A percentile compares a stretch with the other conserved stretches of the same genome.
These are phyloP conservation scores for Dichetophora obliterata DNA, from an alignment of 2,888 invertebrate genomes.

Conservation along the genomic window DNA sequence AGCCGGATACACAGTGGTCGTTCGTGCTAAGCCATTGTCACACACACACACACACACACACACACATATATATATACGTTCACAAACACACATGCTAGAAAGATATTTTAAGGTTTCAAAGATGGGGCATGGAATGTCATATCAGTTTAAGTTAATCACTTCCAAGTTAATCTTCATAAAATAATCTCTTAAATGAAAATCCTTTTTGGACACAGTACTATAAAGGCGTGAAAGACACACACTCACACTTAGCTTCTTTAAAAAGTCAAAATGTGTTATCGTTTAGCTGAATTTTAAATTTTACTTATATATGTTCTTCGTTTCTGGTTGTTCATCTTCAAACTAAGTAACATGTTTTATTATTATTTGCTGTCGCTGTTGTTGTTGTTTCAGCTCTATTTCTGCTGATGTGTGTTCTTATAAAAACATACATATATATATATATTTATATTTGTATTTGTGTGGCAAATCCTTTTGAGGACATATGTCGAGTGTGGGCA, in stretches of 20 bases:
- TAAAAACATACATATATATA: neutral
- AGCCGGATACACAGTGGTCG: neutral
- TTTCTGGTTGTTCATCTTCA: neutral
- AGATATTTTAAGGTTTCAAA: neutral
- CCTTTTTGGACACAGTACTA: neutral
- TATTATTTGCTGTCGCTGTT: slow-evolving; percentile 2
- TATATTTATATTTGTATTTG: neutral
- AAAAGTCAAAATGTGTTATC: slow-evolving; percentile 2
- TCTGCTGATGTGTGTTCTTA: slow-evolving; percentile 15
- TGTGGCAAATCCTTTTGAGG: slow-evolving; percentile 28
- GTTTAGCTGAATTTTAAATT: neutral
- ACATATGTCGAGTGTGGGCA: slow-evolving; percentile 15
- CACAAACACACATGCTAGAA: slow-evolving; percentile 25
- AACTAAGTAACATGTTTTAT: neutral
- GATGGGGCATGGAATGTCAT: slow-evolving; percentile 19
- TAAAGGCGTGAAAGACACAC: neutral
- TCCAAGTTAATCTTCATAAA: slow-evolving; percentile 43
- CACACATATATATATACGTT: no score
- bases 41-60: slow-evolving; percentile 25
- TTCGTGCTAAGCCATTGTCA: neutral
- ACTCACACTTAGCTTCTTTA: no score
- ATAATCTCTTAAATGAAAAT: slow-evolving; percentile 8
- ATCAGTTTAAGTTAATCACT: slow-evolving; percentile 40
- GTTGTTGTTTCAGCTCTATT: neutral
- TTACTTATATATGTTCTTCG: neutral